These are phyloP conservation scores for Aradus depressus DNA, from an alignment of 2,888 invertebrate species.

Conservation along the genomic window DNA sequence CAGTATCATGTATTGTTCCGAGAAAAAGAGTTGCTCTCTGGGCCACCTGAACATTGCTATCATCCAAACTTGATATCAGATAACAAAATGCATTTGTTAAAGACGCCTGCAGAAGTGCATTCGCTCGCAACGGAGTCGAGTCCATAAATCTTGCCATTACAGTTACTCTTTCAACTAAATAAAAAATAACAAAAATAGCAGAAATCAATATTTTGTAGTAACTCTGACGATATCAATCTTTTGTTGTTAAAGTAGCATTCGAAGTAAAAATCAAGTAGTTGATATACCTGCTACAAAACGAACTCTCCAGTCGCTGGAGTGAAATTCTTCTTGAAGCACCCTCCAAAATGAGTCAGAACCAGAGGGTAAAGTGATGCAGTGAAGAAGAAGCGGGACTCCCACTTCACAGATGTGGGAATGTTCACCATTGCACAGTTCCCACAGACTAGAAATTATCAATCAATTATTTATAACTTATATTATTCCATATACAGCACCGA, in stretches of 20 bases:
- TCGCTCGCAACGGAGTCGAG: conserved; percentile 70
- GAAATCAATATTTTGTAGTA: background rate
- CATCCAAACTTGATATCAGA: conserved; percentile 90
- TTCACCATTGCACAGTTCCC: conserved; percentile 84
- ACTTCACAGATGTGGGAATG: conserved; percentile 90
- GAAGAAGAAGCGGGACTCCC: conserved; percentile 81
- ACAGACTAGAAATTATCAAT: conserved; percentile 61
- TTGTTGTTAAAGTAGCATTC: background rate
- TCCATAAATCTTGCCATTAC: conserved; percentile 89
- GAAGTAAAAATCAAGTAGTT: background rate
- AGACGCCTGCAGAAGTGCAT: conserved; percentile 77
- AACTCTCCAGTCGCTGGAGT: conserved; percentile 74
- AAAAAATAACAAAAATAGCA: conserved; percentile 8
- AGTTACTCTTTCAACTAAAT: conserved; percentile 77
- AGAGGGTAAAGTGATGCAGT: conserved; percentile 85
- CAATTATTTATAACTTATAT: too few relatives aligned
- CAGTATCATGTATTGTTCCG: conserved; percentile 83
- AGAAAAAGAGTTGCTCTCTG: conserved; percentile 85
- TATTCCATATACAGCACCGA: too few relatives aligned
- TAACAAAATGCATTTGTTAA: conserved; percentile 95
- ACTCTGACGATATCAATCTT: background rate
- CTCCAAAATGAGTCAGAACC: conserved; percentile 95
- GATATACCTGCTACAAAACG: conserved; percentile 71
- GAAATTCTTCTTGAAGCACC: conserved; percentile 89
- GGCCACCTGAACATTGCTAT: conserved; percentile 87